Evolutionary conservation across 1,140 invertebrate genomes (phyloP).

Genomic region (Arion vulgaris): DNA sequence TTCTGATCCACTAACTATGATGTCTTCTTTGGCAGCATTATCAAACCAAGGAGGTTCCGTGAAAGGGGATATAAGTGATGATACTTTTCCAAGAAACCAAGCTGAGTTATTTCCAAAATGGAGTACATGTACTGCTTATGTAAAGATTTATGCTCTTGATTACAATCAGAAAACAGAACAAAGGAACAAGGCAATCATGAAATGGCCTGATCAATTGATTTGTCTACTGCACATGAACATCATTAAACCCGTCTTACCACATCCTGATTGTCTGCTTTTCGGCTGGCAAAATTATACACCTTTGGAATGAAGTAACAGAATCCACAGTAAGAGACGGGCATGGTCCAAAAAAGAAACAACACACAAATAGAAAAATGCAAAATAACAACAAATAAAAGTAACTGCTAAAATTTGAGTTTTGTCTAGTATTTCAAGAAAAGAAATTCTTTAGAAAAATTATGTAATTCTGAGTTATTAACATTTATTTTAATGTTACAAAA

Average conservation of each 20-base stretch:
- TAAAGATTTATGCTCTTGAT: too few species aligned
- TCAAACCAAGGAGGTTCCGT: too few species aligned
- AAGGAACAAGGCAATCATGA: not conserved
- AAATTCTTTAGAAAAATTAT: not conserved
- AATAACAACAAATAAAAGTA: not conserved
- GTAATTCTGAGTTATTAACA: too few species aligned
- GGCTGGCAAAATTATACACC: conserved; percentile 53
- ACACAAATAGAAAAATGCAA: not conserved
- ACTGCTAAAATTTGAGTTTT: not conserved
- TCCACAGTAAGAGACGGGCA: not conserved
- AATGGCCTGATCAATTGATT: not conserved
- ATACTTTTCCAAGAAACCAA: too few species aligned
- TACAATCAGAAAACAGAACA: too few species aligned
- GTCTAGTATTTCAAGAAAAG: too few species aligned
- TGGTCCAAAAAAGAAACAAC: not conserved
- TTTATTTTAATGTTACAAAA: too few species aligned
- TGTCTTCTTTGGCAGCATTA: too few species aligned
- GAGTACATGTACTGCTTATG: too few species aligned
- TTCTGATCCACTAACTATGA: too few species aligned
- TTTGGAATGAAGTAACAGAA: conserved; percentile 47
- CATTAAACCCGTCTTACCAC: conserved; percentile 45
- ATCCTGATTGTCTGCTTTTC: conserved; percentile 44
- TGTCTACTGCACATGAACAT: conserved; percentile 13
- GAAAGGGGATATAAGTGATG: too few species aligned
- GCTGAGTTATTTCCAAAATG: too few species aligned